A percentile compares a stretch with the other conserved stretches of the same genome.
Evolutionary conservation across 2,888 invertebrate species (phyloP).

Genomic region (Embidobia sp.): DNA sequence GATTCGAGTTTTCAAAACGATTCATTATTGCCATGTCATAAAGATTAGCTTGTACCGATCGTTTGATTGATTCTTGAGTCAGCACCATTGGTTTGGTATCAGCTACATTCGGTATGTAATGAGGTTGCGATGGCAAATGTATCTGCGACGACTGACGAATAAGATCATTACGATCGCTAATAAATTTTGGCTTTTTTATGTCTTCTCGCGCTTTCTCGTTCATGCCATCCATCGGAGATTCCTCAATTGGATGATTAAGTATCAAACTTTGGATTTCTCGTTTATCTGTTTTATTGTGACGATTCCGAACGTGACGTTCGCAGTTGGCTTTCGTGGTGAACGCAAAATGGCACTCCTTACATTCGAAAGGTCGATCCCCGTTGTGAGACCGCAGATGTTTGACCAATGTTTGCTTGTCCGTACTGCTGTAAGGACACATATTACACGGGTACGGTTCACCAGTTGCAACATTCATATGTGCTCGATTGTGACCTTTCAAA

Average conservation of each 20-base stretch:
- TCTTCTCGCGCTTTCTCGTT: conserved; percentile 73
- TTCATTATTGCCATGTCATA: conserved; percentile 64
- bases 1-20: conserved; percentile 60
- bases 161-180: conserved; percentile 68
- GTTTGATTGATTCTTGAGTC: conserved; percentile 34
- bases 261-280: conserved; percentile 95
- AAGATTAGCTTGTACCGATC: conserved; percentile 38
- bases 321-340: conserved; percentile 99
- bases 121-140: conserved; percentile 67
- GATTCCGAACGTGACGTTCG: conserved; percentile 95
- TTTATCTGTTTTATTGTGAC: conserved; percentile 92
- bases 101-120: conserved; percentile 37
- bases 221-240: conserved; percentile 87
- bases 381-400: conserved; percentile 97
- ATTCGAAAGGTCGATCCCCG: conserved; percentile 97
- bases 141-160: conserved; percentile 64
- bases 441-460: conserved; percentile 94
- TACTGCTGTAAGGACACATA: conserved; percentile 94
- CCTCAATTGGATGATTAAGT: conserved; percentile 93
- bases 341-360: conserved; percentile 96
- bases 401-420: conserved; percentile 95
- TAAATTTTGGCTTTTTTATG: conserved; percentile 73
- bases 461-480: conserved; percentile 89
- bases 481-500: conserved; percentile 94
- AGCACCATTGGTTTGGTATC: conserved; percentile 41